Evolutionary conservation across 2,797 vertebrate species (phyloP), one percentile per base, ranked within the genome.

Genomic region (Pangasius larnaudii): DNA sequence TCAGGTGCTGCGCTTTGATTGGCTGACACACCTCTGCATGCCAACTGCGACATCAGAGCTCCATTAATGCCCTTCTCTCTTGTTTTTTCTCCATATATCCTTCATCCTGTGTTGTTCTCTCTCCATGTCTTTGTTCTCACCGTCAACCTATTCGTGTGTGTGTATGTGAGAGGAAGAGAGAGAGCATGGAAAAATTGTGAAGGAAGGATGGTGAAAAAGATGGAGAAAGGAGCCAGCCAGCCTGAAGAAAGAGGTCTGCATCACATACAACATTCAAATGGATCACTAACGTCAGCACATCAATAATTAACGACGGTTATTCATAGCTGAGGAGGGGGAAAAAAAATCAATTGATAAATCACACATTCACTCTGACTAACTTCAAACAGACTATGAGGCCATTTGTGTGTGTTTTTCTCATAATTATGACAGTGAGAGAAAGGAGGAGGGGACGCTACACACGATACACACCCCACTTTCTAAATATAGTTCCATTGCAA

Each of bases 341-440:
- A 96, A 96, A 95, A 95, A 97, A 96, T 96, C 96, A 96, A 97
- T 96, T 96, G 95, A 96, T 95, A 96, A 97, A 96, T 97, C 95
- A 96, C 94, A 96, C 92, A 95, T 96, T 96, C 95, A 94, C 95
- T 97, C 96, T 96, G 95, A 96, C 96, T 96, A 94, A 94, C 94
- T 95, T 95, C 95, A 93, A 96, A 96, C 93, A 94, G 93, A 84
- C 63, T 69, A 14, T 51, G 13, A 71, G 24, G 91, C 82, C 91
- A 63, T 69, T 42, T 63, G 72, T 81, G 90, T 91, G 88, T 87
- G 53, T 69, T 89, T 46, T 89, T 24, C 90, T 67, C 85, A 16
- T 85, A 71, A 39, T 75, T 89, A 86, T 74, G 53, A 87, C 71
- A 67, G 84, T 67, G 27, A 75, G 46, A 78, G 56, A n/a, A 58